A percentile compares a stretch with the other conserved stretches of the same genome.
Conservation (phyloP, 2,888 invertebrate species). For the Himalopsyche anomala region DNA sequence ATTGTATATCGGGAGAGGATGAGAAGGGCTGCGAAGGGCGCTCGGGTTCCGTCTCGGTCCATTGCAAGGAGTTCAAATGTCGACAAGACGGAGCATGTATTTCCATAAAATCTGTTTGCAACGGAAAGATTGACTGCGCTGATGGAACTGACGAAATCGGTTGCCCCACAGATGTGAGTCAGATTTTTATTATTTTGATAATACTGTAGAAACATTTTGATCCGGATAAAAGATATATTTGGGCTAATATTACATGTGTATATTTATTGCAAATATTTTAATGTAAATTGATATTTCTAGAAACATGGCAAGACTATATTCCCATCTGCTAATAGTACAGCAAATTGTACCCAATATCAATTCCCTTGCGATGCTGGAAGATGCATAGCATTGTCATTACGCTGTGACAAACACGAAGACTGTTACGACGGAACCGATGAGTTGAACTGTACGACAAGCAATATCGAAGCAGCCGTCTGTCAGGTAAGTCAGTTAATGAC, state of each 20-base stretch:
- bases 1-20: constrained; percentile 90
- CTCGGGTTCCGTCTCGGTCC: constrained; percentile 76
- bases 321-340: neutral
- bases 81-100: constrained; percentile 76
- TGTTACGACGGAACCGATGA: constrained; percentile 88
- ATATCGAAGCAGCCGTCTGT: constrained; percentile 66
- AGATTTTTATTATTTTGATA: constrained; percentile 19
- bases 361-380: constrained; percentile 75
- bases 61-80: constrained; percentile 67
- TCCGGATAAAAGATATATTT: no score
- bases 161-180: constrained; percentile 51
- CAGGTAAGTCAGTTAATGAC: constrained; percentile 43
- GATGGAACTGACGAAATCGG: constrained; percentile 76
- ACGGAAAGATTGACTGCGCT: constrained; percentile 76
- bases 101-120: constrained; percentile 74
- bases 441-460: constrained; percentile 77
- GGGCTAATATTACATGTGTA: constrained; percentile 61
- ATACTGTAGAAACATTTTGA: constrained; percentile 47
- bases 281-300: constrained; percentile 65
- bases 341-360: constrained; percentile 60
- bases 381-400: constrained; percentile 79
- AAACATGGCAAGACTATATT: constrained; percentile 60
- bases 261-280: neutral
- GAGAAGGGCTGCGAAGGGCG: constrained; percentile 78
- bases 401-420: constrained; percentile 83